Base-by-base conservation (phyloP, 2,113 vertebrate genomes). In the Clarias gariepinus region DNA sequence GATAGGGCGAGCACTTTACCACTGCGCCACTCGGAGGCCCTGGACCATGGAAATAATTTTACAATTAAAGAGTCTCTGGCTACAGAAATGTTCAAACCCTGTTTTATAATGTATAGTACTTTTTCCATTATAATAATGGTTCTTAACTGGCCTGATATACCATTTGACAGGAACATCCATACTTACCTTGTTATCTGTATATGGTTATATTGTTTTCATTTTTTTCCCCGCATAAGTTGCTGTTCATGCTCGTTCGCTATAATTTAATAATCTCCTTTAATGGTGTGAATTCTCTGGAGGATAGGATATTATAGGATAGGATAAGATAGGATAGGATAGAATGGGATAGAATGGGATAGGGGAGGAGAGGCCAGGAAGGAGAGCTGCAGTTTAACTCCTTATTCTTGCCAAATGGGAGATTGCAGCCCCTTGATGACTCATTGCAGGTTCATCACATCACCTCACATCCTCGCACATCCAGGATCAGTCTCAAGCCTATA, bases 361-460 rank as follows among this genome's bases (percentile, higher is more conserved):
- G 30, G 30, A 12, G 7, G 15, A 3, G 15, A 25, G 15, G 52
- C 47, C 47, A 47, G 47, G 47, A 7, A 8, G 47, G 47, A 47
- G 47, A 47, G 25, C n/a, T 78, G 53, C 53, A 30, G 16, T 79
- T 79, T 58, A 33, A 33, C 25, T 77, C 61, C 68, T 64, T 30
- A 18, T 68, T 87, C 64, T 74, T 89, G 80, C 53, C 88, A 86
- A 28, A 87, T 57, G 36, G 53, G 64, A 83, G 81, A 88, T 16
- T 47, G 30, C 79, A 83, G n/a, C 52, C 47, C 60, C 80, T 81
- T 83, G 73, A 83, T 89, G 88, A 89, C 83, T 87, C 88, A 86
- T 33, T 58, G 79, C 83, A 86, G 66, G 66, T 86, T 88, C 47
- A 89, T 80, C 80, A 58, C 71, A 33, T 85, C 85, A 85, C 58